Percentiles rank a stretch among this genome's conserved stretches.
Conservation (phyloP, 2,888 invertebrate species). For the Nephrotoma flavescens region DNA sequence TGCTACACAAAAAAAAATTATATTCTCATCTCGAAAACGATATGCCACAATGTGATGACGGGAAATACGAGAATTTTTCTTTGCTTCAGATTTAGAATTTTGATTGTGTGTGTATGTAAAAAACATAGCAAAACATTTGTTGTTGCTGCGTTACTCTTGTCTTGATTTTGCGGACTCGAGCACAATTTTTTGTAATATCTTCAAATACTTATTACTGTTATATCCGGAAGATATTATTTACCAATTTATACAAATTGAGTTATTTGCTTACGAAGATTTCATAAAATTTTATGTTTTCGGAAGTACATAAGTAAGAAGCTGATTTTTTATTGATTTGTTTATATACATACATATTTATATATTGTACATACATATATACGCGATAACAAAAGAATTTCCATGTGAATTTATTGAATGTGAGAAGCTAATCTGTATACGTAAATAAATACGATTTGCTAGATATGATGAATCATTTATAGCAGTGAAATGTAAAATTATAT, state of each 20-base stretch:
- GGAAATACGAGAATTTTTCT: neutral
- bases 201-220: neutral
- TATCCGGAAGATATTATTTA: neutral
- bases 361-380: neutral
- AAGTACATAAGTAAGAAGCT: neutral
- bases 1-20: neutral
- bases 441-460: neutral
- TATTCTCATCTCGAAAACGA: neutral
- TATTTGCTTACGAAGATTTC: neutral
- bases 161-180: neutral
- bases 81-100: neutral
- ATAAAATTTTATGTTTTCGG: neutral
- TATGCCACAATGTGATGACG: neutral
- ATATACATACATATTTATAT: neutral
- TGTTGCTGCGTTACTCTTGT: neutral
- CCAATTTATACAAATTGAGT: neutral
- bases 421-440: neutral
- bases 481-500: neutral
- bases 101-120: neutral
- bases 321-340: neutral
- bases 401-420: neutral
- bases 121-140: neutral
- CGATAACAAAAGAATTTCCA: neutral
- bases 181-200: neutral
- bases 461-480: neutral